These are phyloP conservation scores for Morpho achilles DNA, from an alignment of 2,888 invertebrate genomes.

Conservation along the genomic window DNA sequence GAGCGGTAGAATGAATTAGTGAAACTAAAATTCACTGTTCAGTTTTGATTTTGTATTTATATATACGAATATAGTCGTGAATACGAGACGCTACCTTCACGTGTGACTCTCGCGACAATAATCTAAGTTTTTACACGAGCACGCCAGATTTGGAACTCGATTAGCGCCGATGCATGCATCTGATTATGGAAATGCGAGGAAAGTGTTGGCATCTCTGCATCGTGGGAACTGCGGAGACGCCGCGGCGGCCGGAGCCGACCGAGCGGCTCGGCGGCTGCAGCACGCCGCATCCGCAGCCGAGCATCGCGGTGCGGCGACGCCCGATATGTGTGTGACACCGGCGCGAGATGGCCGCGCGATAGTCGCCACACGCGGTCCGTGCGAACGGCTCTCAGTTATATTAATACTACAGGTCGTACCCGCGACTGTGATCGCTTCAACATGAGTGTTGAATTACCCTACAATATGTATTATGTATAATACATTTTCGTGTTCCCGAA, in stretches of 20 bases:
- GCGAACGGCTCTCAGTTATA: constrained; percentile 1
- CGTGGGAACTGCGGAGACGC: constrained; percentile 28
- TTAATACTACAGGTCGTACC: not conserved
- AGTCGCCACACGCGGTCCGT: constrained; percentile 12
- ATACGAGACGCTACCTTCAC: not conserved
- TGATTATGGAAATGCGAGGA: constrained; percentile 22
- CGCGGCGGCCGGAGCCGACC: not conserved
- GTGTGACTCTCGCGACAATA: not conserved
- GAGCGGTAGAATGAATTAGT: too few species aligned
- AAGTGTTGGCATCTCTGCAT: constrained; percentile 14
- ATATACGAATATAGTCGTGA: too few species aligned
- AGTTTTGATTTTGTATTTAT: too few species aligned
- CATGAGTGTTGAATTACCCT: too few species aligned
- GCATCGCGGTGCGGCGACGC: constrained; percentile 8
- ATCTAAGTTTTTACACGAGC: not conserved
- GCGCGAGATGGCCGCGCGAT: constrained; percentile 21
- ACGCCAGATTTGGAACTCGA: constrained; percentile 8
- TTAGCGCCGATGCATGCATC: constrained; percentile 19
- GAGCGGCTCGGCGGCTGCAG: not conserved
- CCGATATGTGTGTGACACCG: constrained; percentile 20
- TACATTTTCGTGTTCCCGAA: too few species aligned
- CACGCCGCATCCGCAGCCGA: not conserved
- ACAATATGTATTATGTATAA: too few species aligned
- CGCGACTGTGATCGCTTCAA: too few species aligned
- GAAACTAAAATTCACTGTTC: too few species aligned